Base-by-base conservation (phyloP, 2,888 invertebrate genomes). In the Athalia circularis region DNA sequence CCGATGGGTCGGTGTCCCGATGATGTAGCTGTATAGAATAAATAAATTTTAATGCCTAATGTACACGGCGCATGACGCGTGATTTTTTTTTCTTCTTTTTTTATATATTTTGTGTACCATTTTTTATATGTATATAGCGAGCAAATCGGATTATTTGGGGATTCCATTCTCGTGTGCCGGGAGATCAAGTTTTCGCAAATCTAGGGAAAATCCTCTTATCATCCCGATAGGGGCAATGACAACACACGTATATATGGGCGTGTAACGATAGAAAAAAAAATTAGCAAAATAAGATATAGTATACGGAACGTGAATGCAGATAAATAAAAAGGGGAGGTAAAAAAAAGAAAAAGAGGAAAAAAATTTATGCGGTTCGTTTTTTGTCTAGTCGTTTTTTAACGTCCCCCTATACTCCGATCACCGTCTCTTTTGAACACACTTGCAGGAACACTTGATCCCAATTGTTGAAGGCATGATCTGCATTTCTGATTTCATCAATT, bases 401-500 rank as follows among this genome's bases (percentile, higher is more conserved):
- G 45, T 72, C 45, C n/a, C 13, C 15, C n/a, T 45, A 43, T 45
- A 72, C 59, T 62, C 8, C 9, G 59, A 29, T 75, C 50, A n/a
- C 50, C 59, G 13, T 50, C 47, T 29, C 52, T 61, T 75, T 75
- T 64, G 54, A 75, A 75, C 64, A 68, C 52, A 52, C 11, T 29
- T 29, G 29, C 29, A 29, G 29, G 68, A 50, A 68, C 80, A 79
- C 78, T 84, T 82, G 84, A 83, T 85, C 82, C 81, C 84, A 83
- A 85, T 86, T 84, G 84, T 85, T 72, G 70, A 13, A 64, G 29
- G 15, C 65, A 74, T 83, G 85, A 87, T 85, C 85, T 85, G 86
- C 85, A 86, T 87, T 87, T 86, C 83, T 85, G 85, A 86, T 87
- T 85, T 83, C 83, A 85, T 87, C 84, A 82, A 83, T 87, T 86